phyloP scores from a whole-genome alignment of 1,140 invertebrate species.

The Philotrypesis tridentata region DNA sequence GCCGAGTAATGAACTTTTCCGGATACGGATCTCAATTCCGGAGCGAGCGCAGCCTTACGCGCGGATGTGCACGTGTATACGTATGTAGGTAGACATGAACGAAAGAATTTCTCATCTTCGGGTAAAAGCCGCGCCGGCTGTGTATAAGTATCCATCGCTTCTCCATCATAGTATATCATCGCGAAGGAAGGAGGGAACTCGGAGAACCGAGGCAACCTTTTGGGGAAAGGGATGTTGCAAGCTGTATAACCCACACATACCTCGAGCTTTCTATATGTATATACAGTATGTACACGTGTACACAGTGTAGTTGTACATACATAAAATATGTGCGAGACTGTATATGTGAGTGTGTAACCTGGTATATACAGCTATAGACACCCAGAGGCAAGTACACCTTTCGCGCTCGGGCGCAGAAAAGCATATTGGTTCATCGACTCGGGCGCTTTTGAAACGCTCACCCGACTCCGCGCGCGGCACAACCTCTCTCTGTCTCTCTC shows the following conservation, averaged over 20 bases:
- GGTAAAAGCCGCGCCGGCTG: not conserved
- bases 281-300: not conserved
- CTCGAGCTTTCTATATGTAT: too few species aligned
- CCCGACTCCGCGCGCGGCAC: not conserved
- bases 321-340: not conserved
- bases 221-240: slow-evolving; percentile 66
- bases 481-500: not conserved
- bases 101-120: too few species aligned
- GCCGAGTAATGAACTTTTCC: too few species aligned
- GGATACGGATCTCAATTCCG: too few species aligned
- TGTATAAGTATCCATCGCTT: too few species aligned
- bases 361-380: too few species aligned
- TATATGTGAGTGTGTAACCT: not conserved
- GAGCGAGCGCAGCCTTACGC: too few species aligned
- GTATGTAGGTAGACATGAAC: too few species aligned
- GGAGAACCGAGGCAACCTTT: too few species aligned
- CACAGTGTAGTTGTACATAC: too few species aligned
- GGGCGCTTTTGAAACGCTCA: slow-evolving; percentile 64
- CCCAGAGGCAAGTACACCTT: not conserved
- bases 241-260: slow-evolving; percentile 31
- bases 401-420: slow-evolving; percentile 57
- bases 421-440: slow-evolving; percentile 72
- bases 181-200: slow-evolving; percentile 42
- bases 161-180: too few species aligned
- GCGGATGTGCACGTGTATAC: too few species aligned